Base-by-base conservation (phyloP, 2,113 vertebrate genomes). In the Trematomus loennbergii region DNA sequence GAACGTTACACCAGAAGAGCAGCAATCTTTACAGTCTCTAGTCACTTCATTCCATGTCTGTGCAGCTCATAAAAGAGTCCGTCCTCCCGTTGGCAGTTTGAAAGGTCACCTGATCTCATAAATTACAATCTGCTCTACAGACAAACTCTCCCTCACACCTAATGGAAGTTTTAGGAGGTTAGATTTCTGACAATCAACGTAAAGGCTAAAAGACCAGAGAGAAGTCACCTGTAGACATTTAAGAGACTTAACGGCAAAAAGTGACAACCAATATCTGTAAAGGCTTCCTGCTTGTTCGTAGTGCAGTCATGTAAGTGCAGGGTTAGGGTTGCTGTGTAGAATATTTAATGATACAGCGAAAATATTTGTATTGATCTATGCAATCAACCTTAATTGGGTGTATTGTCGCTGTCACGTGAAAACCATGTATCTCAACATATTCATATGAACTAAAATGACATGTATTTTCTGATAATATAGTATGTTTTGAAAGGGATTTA, bases 101-200 rank as follows among this genome's bases (percentile, higher is more conserved):
- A 87, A 89, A 87, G 78, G 88, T 84, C 89, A 92, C 81, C 87
- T 85, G 82, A 92, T 88, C 84, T 79, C 88, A 89, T 92, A 85
- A 84, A 63, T 91, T 88, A 72, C 82, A 81, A 8, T 83, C 60
- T 83, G 72, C 76, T 81, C 71, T 43, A 62, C 87, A 89, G 82
- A 88, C 78, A 74, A 78, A 88, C 83, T 78, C 82, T 85, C 62
- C 55, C 70, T 86, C 75, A 79, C 74, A 85, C 84, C 85, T 87
- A 78, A 88, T 89, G 75, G 88, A 87, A 80, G 48, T 82, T 85
- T 87, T 52, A 78, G 63, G 74, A 92, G 89, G 88, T 89, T 78
- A 81, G 70, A 88, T 84, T 82, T 82, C 85, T 88, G 77, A 80
- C 85, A 80, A 67, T 75, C 70, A 84, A 72, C 67, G 81, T 5